phyloP scores from a whole-genome alignment of 1,140 invertebrate species.

The Leguminivora glycinivorella region DNA sequence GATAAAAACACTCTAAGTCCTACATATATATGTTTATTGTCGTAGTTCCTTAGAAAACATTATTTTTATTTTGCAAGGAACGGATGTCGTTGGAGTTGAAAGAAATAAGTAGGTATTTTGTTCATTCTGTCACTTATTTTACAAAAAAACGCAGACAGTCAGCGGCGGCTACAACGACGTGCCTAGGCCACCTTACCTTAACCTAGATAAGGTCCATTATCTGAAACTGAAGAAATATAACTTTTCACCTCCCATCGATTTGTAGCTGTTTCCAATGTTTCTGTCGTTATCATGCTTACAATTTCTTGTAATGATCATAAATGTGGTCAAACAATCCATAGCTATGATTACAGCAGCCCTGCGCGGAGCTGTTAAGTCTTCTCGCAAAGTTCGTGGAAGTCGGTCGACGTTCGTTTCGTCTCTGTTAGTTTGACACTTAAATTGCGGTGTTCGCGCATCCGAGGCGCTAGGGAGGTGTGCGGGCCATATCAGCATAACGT shows the following conservation, averaged over 20 bases:
- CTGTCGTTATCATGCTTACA: conserved; percentile 28
- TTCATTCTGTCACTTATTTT: no score
- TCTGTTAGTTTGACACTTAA: conserved; percentile 45
- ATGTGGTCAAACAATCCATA: conserved; percentile 23
- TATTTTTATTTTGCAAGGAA: no score
- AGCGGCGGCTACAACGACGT: no score
- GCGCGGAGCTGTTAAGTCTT: conserved; percentile 20
- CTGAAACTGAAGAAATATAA: conserved; percentile 32
- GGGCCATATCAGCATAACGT: conserved; percentile 14
- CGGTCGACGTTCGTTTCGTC: conserved; percentile 35
- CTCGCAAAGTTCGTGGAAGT: conserved; percentile 18
- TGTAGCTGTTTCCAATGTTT: conserved; percentile 25
- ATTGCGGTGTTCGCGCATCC: conserved; percentile 42
- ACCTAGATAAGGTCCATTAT: conserved; percentile 34
- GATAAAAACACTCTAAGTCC: no score
- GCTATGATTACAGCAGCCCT: conserved; percentile 23
- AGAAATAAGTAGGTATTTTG: no score
- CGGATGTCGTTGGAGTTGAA: no score
- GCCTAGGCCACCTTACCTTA: conserved; percentile 40
- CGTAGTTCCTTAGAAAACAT: no score
- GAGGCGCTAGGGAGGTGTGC: conserved; percentile 28
- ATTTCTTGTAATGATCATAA: conserved; percentile 27
- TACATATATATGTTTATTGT: no score
- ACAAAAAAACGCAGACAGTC: no score
- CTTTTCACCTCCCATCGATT: conserved; percentile 21